Percentiles rank a stretch among this genome's conserved stretches.
These are phyloP conservation scores for Synergus itoensis DNA, from an alignment of 2,888 invertebrate genomes.

Conservation along the genomic window DNA sequence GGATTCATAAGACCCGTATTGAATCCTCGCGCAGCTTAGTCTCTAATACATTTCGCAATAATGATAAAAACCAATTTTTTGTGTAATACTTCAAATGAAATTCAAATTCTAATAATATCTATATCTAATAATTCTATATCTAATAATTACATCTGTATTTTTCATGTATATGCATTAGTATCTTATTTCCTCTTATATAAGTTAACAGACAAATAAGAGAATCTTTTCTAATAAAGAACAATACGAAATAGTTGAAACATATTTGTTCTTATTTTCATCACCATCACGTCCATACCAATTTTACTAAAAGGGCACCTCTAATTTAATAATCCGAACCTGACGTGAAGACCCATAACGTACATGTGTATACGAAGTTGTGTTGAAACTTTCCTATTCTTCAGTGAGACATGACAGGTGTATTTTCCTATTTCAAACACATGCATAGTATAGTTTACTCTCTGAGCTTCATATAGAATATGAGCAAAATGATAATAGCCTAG, in stretches of 20 bases:
- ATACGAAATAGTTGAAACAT: no score
- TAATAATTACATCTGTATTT: no score
- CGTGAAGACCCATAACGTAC: constrained; percentile 16
- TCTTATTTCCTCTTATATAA: no score
- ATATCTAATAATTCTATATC: no score
- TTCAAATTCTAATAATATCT: no score
- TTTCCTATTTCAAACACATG: constrained; percentile 10
- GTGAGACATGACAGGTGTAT: constrained; percentile 32
- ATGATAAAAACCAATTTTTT: no score
- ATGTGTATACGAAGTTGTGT: not conserved
- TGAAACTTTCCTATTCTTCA: constrained; percentile 28
- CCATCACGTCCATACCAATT: not conserved
- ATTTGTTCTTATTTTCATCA: not conserved
- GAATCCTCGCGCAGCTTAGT: no score
- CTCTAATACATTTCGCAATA: no score
- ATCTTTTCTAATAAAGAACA: no score
- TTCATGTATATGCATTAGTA: no score
- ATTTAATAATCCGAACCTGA: constrained; percentile 37
- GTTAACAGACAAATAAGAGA: no score
- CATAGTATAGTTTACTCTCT: not conserved
- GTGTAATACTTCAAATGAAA: no score
- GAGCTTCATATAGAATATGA: not conserved
- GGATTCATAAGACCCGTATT: not conserved
- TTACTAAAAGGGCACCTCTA: not conserved
- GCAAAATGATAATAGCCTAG: not conserved